phyloP scores from a whole-genome alignment of 2,113 vertebrate genomes.

The Atlantisia rogersi region DNA sequence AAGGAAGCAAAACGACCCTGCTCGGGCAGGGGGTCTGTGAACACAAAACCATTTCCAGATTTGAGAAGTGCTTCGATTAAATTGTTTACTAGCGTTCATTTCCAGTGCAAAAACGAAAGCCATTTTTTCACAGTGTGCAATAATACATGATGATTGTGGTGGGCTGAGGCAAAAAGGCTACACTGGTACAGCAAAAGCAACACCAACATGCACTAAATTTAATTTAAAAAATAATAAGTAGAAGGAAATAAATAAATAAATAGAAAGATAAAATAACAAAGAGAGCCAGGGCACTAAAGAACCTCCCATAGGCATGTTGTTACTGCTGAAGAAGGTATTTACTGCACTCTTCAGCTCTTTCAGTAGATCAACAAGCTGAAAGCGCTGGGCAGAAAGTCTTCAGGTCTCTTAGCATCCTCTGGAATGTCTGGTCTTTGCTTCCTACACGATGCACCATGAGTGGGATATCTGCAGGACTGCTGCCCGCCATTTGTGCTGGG shows the following conservation, averaged over 20 bases:
- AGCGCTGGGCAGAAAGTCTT: not conserved
- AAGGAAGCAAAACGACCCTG: slow-evolving; percentile 6
- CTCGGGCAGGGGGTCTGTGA: slow-evolving; percentile 37
- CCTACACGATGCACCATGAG: not conserved
- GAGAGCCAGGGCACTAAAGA: not conserved
- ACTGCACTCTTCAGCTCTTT: not conserved
- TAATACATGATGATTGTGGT: not conserved
- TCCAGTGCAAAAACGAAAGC: not conserved
- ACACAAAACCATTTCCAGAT: slow-evolving; percentile 59
- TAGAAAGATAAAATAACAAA: not conserved
- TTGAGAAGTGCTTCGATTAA: slow-evolving; percentile 37
- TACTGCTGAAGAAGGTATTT: not conserved
- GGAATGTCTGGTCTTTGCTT: not conserved
- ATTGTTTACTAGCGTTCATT: slow-evolving; percentile 30
- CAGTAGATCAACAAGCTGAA: not conserved
- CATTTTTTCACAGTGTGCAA: not conserved
- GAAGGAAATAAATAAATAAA: no score
- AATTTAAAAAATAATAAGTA: not conserved
- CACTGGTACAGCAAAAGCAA: not conserved
- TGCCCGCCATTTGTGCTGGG: not conserved
- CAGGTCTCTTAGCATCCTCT: not conserved
- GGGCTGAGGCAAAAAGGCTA: not conserved
- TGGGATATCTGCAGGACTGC: not conserved
- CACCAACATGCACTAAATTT: not conserved
- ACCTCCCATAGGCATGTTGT: not conserved